Percentiles rank a stretch among this genome's conserved stretches.
phyloP scores from a whole-genome alignment of 2,797 vertebrate species.

The Lagorchestes hirsutus region DNA sequence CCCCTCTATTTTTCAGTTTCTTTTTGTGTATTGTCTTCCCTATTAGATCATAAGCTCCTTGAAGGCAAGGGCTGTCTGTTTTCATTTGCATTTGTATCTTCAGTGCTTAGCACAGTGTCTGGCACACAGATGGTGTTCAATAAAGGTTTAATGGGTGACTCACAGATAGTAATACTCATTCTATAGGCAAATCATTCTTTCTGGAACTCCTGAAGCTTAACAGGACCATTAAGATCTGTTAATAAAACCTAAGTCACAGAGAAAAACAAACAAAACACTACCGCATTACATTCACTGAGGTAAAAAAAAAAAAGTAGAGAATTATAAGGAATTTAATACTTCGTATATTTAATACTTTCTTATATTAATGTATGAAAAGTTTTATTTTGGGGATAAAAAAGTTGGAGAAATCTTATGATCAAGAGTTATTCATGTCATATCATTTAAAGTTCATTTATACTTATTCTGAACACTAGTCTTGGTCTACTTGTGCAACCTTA shows the following conservation, averaged over 20 bases:
- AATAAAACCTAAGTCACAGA: background rate
- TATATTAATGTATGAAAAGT: background rate
- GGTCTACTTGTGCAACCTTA: background rate
- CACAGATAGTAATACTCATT: background rate
- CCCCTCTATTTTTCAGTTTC: background rate
- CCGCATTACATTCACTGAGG: background rate
- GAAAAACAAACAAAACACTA: background rate
- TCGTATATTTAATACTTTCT: background rate
- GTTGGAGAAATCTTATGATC: background rate
- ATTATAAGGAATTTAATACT: background rate
- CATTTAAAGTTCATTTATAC: background rate
- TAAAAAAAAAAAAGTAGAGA: background rate
- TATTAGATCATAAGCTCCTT: background rate
- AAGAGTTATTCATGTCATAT: background rate
- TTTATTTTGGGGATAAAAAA: background rate
- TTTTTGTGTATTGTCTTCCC: background rate
- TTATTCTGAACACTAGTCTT: background rate
- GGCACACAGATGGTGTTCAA: background rate
- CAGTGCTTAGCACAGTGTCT: background rate
- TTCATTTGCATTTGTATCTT: background rate
- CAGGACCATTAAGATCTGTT: background rate
- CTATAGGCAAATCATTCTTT: background rate
- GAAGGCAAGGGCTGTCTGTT: background rate
- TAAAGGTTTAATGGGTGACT: background rate
- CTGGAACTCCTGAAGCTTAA: background rate